Evolutionary conservation across 2,113 vertebrate genomes (phyloP), one percentile per base, ranked within the genome.

Genomic region (Nyctibius bracteatus): DNA sequence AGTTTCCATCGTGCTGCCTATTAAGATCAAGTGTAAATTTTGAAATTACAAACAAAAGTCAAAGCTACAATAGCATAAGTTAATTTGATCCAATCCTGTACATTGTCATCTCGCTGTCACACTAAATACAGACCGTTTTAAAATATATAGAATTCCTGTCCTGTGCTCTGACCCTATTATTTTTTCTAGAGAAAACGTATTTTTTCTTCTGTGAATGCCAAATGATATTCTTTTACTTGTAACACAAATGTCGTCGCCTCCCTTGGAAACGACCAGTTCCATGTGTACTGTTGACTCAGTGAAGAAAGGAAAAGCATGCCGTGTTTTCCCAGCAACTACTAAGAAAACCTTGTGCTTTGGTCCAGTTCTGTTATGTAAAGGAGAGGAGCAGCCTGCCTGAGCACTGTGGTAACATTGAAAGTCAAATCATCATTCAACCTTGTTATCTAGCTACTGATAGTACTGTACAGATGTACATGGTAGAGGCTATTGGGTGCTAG

Each of bases 351-450:
- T 2, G 0, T 54, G n/a, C 28, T 93, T 83, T 86, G 25, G 31
- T 72, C 31, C 54, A 66, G n/a, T 46, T 72, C 31, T 70, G 13
- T 33, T 70, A 63, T 15, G 23, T 28, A 46, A 68, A 31, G 14
- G 30, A 77, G 46, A 87, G 54, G 17, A n/a, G 3, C 21, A 88
- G 52, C 25, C 27, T 88, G 58, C 25, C 44, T 59, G 43, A 77
- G 46, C 33, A 30, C 55, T 41, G 41, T 0, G 0, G 0, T 51
- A 79, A 90, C 39, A 49, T n/a, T 8, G 24, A 79, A 37, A 92
- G 28, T 12, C 2, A 1, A 51, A 15, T 80, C 28, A 24, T n/a
- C 20, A 14, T 10, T 15, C 39, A 82, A 39, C 27, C 33, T 87
- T 43, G 5, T 33, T 44, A 62, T 5, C 10, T 85, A 30, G 24